phyloP scores from a whole-genome alignment of 1,140 invertebrate genomes.

The Drosophila pseudoobscura region DNA sequence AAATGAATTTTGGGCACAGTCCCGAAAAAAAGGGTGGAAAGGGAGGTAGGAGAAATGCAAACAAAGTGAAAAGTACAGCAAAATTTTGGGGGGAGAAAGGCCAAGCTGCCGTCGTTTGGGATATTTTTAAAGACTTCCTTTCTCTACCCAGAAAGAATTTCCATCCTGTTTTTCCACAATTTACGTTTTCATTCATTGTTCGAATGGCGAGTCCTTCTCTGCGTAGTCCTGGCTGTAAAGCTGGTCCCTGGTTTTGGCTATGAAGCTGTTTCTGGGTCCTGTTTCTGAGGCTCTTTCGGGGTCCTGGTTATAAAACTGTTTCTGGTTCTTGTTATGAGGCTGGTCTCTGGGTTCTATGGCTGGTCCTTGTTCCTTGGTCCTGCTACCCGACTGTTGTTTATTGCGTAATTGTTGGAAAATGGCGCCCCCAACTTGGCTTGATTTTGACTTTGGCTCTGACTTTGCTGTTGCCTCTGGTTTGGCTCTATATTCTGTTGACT shows the following conservation, averaged over 20 bases:
- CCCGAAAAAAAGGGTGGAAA: too few relatives aligned
- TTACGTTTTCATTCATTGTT: constrained; percentile 29
- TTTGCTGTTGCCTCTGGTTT: neutral
- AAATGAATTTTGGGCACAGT: constrained; percentile 24
- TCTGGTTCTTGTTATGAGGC: neutral
- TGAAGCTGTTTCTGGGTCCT: constrained; percentile 1
- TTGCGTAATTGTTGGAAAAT: constrained; percentile 62
- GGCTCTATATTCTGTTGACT: constrained; percentile 30
- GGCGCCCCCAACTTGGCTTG: constrained; percentile 27
- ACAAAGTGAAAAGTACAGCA: constrained; percentile 13
- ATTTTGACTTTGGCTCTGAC: constrained; percentile 19
- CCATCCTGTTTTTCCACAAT: constrained; percentile 27
- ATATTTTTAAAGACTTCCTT: constrained; percentile 38
- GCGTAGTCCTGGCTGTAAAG: too few relatives aligned
- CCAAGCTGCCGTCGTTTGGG: constrained; percentile 9
- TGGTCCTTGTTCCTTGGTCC: neutral
- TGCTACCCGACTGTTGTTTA: constrained; percentile 29
- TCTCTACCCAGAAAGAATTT: neutral
- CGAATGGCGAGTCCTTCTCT: neutral
- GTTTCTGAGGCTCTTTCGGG: neutral
- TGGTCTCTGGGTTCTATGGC: too few relatives aligned
- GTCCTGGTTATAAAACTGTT: too few relatives aligned
- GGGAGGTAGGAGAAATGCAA: neutral
- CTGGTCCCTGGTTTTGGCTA: too few relatives aligned
- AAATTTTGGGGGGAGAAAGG: constrained; percentile 5